Evolutionary conservation across 2,113 vertebrate genomes (phyloP).

Genomic region (Aegithalos caudatus): DNA sequence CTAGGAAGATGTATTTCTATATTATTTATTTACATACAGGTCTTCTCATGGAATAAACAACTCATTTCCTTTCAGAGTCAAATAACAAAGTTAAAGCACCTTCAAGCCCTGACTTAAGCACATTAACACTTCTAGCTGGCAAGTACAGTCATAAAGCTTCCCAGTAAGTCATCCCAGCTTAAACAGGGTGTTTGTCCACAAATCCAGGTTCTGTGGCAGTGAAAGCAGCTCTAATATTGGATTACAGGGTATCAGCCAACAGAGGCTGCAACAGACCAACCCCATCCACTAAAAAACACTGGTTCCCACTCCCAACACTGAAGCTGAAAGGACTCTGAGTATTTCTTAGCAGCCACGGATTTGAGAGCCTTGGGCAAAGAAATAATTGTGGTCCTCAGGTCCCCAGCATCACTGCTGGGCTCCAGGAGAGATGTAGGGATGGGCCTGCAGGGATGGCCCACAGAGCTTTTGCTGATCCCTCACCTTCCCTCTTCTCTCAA

Average conservation of each 20-base stretch:
- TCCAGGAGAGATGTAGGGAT: not conserved
- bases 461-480: not conserved
- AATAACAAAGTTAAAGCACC: not conserved
- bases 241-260: not conserved
- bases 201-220: not conserved
- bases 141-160: slow-evolving; percentile 18
- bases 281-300: not conserved
- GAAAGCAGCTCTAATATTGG: not conserved
- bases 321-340: not conserved
- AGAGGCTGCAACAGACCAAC: not conserved
- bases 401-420: not conserved
- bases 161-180: slow-evolving; percentile 40
- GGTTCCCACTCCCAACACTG: not conserved
- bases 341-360: not conserved
- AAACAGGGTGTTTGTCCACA: not conserved
- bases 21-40: not conserved
- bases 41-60: slow-evolving; percentile 15
- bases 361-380: not conserved
- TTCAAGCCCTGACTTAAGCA: slow-evolving; percentile 30
- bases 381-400: not conserved
- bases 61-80: not conserved
- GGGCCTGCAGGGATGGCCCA: not conserved
- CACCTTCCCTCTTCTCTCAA: not conserved
- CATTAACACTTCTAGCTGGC: not conserved
- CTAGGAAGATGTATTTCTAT: not conserved